phyloP scores from a whole-genome alignment of 2,797 vertebrate genomes.

The Petrocephalus schoutedeni region DNA sequence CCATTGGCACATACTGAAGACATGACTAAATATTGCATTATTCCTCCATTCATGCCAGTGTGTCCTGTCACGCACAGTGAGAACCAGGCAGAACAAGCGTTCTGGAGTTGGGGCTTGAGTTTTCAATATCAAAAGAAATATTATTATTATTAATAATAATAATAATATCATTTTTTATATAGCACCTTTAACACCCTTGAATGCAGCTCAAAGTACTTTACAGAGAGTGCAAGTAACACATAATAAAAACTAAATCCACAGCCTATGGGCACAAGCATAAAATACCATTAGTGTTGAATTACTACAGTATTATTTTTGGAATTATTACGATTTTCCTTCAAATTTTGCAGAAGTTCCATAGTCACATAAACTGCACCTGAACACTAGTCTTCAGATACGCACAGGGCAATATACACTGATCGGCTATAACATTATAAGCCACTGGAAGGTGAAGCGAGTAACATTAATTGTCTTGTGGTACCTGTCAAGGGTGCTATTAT shows the following conservation, averaged over 20 bases:
- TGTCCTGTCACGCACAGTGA: neutral
- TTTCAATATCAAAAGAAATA: neutral
- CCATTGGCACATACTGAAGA: neutral
- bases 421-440: neutral
- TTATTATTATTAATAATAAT: too few species aligned
- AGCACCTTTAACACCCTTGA: too few species aligned
- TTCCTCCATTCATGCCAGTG: neutral
- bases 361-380: neutral
- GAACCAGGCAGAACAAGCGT: neutral
- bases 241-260: neutral
- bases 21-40: neutral
- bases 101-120: neutral
- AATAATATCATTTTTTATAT: too few species aligned
- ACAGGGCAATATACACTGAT: neutral
- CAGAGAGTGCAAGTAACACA: too few species aligned
- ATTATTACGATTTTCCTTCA: neutral
- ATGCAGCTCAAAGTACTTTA: too few species aligned
- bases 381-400: neutral
- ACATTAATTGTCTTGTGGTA: neutral
- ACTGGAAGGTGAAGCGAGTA: neutral
- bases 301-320: neutral
- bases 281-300: neutral
- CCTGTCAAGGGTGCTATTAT: neutral
- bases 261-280: neutral
- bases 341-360: neutral